Conservation (phyloP, 2,888 invertebrate genomes). For the Melieria omissa region DNA sequence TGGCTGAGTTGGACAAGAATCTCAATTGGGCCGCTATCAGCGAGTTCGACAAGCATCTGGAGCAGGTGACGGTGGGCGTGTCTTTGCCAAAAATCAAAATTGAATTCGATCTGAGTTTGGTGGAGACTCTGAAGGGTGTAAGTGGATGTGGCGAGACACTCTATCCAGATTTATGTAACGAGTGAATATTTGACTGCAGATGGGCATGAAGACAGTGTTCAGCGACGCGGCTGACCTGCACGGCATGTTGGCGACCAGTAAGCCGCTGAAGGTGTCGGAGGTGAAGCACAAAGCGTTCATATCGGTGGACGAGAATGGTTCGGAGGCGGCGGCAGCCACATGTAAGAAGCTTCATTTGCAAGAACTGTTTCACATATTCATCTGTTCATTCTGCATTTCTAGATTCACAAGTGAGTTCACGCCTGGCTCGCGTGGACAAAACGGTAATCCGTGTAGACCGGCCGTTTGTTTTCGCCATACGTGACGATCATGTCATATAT, state of each 20-base stretch:
- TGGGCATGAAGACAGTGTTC: slow-evolving; percentile 78
- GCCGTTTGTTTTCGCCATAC: slow-evolving; percentile 48
- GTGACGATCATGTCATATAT: slow-evolving; percentile 36
- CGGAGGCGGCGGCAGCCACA: slow-evolving; percentile 86
- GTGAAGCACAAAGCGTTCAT: slow-evolving; percentile 86
- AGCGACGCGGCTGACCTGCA: slow-evolving; percentile 69
- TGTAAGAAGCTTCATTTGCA: slow-evolving; percentile 34
- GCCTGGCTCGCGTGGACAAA: too few relatives aligned
- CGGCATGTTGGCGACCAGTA: slow-evolving; percentile 69
- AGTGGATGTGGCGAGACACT: not conserved
- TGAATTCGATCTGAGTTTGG: slow-evolving; percentile 74
- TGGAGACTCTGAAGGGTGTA: slow-evolving; percentile 72
- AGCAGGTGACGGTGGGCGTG: slow-evolving; percentile 68
- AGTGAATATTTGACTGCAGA: slow-evolving; percentile 61
- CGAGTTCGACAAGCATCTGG: slow-evolving; percentile 68
- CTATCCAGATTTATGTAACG: too few relatives aligned
- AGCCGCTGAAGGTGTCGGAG: slow-evolving; percentile 72
- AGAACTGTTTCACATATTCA: too few relatives aligned
- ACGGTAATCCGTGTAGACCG: slow-evolving; percentile 37
- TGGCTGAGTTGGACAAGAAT: slow-evolving; percentile 1
- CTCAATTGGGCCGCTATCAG: slow-evolving; percentile 59
- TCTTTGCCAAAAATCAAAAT: slow-evolving; percentile 82
- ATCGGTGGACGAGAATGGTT: slow-evolving; percentile 86
- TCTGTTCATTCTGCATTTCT: not conserved
- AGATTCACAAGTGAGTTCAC: slow-evolving; percentile 10